phyloP scores from a whole-genome alignment of 2,113 vertebrate genomes.

The Hydrochoerus hydrochaeris region DNA sequence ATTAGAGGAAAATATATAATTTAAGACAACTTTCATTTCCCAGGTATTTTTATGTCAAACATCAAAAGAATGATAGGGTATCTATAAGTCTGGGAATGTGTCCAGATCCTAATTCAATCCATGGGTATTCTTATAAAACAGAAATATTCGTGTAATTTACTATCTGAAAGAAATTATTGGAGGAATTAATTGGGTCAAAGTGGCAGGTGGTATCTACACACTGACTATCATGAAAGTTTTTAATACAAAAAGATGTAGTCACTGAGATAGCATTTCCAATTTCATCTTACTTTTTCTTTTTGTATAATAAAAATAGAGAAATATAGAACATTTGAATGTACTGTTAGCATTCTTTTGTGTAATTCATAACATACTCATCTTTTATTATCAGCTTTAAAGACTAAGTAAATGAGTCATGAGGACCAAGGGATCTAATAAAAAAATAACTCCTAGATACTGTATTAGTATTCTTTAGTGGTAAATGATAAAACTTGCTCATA shows the following conservation, averaged over 20 bases:
- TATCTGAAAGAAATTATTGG: background rate
- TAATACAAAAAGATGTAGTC: constrained; percentile 1
- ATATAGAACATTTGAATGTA: background rate
- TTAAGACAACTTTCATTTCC: background rate
- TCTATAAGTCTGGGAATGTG: constrained; percentile 9
- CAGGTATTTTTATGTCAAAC: constrained; percentile 13
- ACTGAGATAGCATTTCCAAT: background rate
- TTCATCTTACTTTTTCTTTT: background rate
- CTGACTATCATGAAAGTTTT: background rate
- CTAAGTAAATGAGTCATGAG: background rate
- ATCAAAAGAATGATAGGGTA: background rate
- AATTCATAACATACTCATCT: background rate
- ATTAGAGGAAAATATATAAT: background rate
- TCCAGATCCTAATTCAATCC: background rate
- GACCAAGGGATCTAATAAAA: background rate
- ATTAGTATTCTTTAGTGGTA: constrained; percentile 33
- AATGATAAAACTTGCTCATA: constrained; percentile 23
- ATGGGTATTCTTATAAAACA: background rate
- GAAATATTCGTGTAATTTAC: background rate
- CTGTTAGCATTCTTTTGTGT: background rate
- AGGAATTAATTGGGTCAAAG: background rate
- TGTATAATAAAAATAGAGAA: background rate
- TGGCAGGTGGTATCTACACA: constrained; percentile 39
- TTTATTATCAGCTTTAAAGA: background rate
- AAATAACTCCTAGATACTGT: background rate